Conservation (phyloP, 2,888 invertebrate species). For the Digitonthophagus gazella region DNA sequence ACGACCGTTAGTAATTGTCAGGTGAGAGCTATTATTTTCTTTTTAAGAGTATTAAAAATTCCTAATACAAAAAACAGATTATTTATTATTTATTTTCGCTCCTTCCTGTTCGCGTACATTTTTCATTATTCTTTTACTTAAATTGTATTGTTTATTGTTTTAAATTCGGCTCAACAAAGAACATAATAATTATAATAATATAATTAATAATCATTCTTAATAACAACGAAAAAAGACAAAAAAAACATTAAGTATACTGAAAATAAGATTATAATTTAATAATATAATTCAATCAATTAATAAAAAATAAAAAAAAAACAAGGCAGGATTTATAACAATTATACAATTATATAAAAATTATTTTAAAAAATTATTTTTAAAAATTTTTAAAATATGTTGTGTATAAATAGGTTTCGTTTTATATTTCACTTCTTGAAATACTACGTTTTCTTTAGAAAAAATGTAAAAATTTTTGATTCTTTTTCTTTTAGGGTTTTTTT, state of each 20-base stretch:
- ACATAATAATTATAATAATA: background rate
- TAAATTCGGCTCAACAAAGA: background rate
- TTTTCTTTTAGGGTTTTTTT: background rate
- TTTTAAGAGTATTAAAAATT: background rate
- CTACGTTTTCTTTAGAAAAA: background rate
- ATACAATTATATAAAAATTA: background rate
- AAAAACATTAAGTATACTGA: background rate
- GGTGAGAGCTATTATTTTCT: slow-evolving; percentile 33
- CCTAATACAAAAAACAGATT: background rate
- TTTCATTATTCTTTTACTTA: background rate
- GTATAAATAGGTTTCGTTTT: background rate
- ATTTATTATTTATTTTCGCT: background rate
- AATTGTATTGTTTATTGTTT: background rate
- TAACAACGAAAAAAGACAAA: background rate
- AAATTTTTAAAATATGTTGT: background rate
- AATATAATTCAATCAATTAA: background rate
- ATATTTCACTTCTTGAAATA: background rate
- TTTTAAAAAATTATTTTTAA: background rate
- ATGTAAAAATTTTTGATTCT: background rate
- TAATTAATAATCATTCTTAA: background rate
- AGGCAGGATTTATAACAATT: background rate
- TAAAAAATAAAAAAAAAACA: background rate
- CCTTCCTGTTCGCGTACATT: background rate
- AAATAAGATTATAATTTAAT: background rate
- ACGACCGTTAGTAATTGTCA: slow-evolving; percentile 3